These are phyloP conservation scores for Paragorgia papillata DNA, from an alignment of 92 coral and sea anemone genomes.

Conservation along the genomic window DNA sequence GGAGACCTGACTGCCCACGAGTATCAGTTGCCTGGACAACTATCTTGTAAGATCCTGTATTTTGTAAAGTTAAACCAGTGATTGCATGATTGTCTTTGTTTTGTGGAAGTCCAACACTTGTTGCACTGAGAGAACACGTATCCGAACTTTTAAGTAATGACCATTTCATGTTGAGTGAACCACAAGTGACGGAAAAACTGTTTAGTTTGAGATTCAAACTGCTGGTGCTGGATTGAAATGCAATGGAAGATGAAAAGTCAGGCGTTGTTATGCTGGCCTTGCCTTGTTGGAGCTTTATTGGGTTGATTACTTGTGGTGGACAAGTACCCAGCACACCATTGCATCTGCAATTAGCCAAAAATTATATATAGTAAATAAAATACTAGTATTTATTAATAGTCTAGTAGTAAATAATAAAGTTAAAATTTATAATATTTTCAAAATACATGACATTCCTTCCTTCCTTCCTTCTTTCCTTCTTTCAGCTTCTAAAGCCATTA, in stretches of 20 bases:
- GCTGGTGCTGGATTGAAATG: constrained; percentile 69
- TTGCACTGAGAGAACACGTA: constrained; percentile 47
- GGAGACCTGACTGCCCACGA: constrained; percentile 56
- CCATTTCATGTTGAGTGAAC: constrained; percentile 73
- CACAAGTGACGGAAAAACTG: constrained; percentile 71
- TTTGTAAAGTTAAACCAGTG: constrained; percentile 67
- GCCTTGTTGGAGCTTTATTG: constrained; percentile 67
- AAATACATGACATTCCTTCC: no score
- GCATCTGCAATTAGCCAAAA: constrained; percentile 61
- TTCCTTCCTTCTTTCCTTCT: background rate
- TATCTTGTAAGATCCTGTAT: constrained; percentile 70
- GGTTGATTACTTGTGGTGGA: constrained; percentile 67
- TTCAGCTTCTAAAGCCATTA: background rate
- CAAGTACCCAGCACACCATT: constrained; percentile 89
- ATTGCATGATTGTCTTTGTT: constrained; percentile 48
- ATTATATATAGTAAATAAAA: background rate
- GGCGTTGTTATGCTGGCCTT: constrained; percentile 60
- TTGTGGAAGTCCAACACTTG: constrained; percentile 43
- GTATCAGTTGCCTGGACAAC: constrained; percentile 74
- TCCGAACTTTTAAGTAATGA: constrained; percentile 55
- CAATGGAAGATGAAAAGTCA: constrained; percentile 45
- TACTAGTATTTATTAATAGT: background rate
- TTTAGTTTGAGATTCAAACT: constrained; percentile 67
- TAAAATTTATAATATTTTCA: no score
- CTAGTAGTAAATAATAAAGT: no score